Base-by-base conservation (phyloP, 2,113 vertebrate species). In the Bubo blakistoni region DNA sequence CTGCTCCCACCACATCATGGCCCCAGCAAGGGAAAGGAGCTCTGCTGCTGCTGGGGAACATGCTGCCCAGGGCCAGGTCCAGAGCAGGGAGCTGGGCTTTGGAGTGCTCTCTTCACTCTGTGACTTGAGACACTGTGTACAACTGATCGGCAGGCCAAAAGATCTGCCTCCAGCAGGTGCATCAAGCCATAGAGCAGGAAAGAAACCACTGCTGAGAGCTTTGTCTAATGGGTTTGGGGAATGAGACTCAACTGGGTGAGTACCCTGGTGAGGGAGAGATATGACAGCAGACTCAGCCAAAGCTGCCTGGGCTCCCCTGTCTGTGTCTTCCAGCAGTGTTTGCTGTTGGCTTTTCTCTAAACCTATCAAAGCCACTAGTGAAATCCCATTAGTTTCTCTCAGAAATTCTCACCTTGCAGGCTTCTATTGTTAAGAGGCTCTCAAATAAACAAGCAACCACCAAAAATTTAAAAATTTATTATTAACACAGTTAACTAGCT, bases 271-370 rank as follows among this genome's bases (percentile, higher is more conserved):
- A 72, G 57, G 38, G 38, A 49, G 3, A 83, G 32, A 26, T 3
- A 0, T 3, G 30, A 62, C 0, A 0, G 61, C 36, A 81, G n/a
- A 15, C 30, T 74, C 11, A 1, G 47, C 26, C 3, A 29, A 20
- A 86, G 22, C 29, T 36, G 30, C 40, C 61, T 44, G 51, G 32
- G 34, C 19, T 85, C 24, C 44, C 15, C 42, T n/a, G 27, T 36
- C 26, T 52, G 19, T 20, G 12, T 63, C 16, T 61, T 47, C 34
- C 57, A 61, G 44, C 0, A 1, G 27, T 5, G 19, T 52, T 26
- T 74, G 44, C 84, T 46, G 26, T 4, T 82, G 74, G 10, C 14
- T 52, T 90, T 90, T 61, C 62, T 72, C 32, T n/a, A 61, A 55
- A 65, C 47, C 57, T 71, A 1, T 52, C 52, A 40, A 67, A 85